Base-by-base conservation (phyloP, 2,113 vertebrate species). In the Oreotrochilus melanogaster region DNA sequence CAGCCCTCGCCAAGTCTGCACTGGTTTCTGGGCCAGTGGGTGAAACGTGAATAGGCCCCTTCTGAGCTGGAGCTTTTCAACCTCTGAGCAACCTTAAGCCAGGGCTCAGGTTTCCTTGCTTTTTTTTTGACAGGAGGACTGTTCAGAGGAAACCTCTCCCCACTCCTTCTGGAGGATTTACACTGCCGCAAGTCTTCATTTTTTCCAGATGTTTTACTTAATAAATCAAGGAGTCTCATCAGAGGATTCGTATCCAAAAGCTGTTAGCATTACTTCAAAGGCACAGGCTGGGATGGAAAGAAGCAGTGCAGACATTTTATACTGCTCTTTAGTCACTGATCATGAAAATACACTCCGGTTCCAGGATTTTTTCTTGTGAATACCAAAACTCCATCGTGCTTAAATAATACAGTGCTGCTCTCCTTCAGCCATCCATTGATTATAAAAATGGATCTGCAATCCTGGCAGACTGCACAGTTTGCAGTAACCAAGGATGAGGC, bases 131-230 rank as follows among this genome's bases (percentile, higher is more conserved):
- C 96, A 85, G 94, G 73, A 91, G 62, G 31, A 39, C 53, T 90
- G 83, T 60, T 92, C 76, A 56, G 79, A 89, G 75, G 90, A 93
- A 95, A 79, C 73, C 88, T 82, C 66, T 66, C 69, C 57, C 79
- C 0, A 10, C 88, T 88, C 89, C 78, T 94, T 94, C 78, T 92
- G 89, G 39, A 89, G 93, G 95, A 96, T 96, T 96, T 97, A 62
- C 72, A 50, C 61, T 88, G 91, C 92, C 78, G 93, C 96, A 76
- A 90, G 86, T 67, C 95, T 93, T 97, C 93, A 95, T 96, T 96
- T 96, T 96, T 97, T 96, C 97, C 95, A 97, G 97, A 97, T 97
- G 97, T 96, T 96, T 96, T 95, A 94, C 95, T 89, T 95, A 94
- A 97, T 97, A 97, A 96, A 96, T 97, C 96, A 97, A 88, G 62